phyloP scores from a whole-genome alignment of 2,113 vertebrate genomes.

The Scartelaos histophorus region DNA sequence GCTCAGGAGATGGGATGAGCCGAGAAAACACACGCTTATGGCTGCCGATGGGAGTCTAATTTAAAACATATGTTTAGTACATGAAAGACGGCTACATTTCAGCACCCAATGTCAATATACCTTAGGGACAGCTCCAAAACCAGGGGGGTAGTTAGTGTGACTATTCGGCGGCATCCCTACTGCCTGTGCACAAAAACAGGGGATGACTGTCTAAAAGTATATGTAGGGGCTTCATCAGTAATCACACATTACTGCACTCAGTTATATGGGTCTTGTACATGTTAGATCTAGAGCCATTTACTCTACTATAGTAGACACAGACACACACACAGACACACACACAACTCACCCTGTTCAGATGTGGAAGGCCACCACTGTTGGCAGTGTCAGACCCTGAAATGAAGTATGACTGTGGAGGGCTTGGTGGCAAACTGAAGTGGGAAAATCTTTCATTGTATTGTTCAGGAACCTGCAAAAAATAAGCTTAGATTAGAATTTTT shows the following conservation, averaged over 20 bases:
- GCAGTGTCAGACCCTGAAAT: slow-evolving; percentile 79
- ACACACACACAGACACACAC: not conserved
- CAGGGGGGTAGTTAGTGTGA: slow-evolving; percentile 72
- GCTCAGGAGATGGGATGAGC: slow-evolving; percentile 89
- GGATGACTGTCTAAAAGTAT: slow-evolving; percentile 8
- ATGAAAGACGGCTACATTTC: not conserved
- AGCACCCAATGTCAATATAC: slow-evolving; percentile 58
- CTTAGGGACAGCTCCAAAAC: slow-evolving; percentile 79
- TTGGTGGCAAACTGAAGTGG: slow-evolving; percentile 71
- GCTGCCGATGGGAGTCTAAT: slow-evolving; percentile 84
- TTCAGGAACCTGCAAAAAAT: slow-evolving; percentile 43
- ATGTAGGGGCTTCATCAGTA: not conserved
- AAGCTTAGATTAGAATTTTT: not conserved
- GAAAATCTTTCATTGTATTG: slow-evolving; percentile 75
- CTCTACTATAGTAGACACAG: not conserved
- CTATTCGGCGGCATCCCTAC: slow-evolving; percentile 82
- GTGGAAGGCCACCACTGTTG: slow-evolving; percentile 65
- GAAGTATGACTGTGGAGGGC: slow-evolving; percentile 82
- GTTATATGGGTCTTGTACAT: too few relatives aligned
- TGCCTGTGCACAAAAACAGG: slow-evolving; percentile 66
- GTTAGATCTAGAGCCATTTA: too few relatives aligned
- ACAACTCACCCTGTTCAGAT: slow-evolving; percentile 83
- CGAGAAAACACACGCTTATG: slow-evolving; percentile 90
- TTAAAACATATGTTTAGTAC: not conserved
- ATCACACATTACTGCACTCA: too few relatives aligned